phyloP scores from a whole-genome alignment of 2,797 vertebrate genomes.

The Rousettus madagascariensis region DNA sequence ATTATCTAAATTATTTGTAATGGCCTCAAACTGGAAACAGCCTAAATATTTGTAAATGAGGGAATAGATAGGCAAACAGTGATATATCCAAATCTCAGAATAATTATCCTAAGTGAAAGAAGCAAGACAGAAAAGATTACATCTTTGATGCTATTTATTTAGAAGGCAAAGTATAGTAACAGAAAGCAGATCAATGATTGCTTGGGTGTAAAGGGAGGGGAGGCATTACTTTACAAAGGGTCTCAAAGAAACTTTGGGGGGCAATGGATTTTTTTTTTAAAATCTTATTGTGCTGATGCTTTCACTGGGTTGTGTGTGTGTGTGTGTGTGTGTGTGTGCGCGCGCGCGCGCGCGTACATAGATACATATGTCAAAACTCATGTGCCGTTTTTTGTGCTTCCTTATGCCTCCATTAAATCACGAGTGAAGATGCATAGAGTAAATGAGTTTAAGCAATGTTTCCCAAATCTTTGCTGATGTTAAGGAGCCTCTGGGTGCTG shows the following conservation, averaged over 20 bases:
- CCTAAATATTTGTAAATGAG: background rate
- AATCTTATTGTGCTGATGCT: background rate
- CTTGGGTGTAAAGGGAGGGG: too few relatives aligned
- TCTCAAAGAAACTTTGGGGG: background rate
- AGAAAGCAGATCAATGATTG: background rate
- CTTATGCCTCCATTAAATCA: background rate
- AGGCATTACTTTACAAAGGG: background rate
- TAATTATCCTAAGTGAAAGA: background rate
- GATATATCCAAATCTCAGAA: background rate
- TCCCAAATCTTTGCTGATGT: background rate
- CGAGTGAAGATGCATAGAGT: background rate
- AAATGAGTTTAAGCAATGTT: background rate
- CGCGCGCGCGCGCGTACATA: too few relatives aligned
- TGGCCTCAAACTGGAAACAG: background rate
- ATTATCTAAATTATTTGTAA: background rate
- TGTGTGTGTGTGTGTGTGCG: too few relatives aligned
- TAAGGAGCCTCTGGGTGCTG: background rate
- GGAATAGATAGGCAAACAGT: background rate
- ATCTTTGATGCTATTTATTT: background rate
- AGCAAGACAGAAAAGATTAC: background rate
- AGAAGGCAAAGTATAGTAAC: background rate
- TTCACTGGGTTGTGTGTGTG: background rate
- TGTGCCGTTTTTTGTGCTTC: background rate
- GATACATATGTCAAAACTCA: background rate
- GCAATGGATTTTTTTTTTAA: background rate